A percentile compares a stretch with the other conserved stretches of the same genome.
Conservation (phyloP, 1,140 invertebrate species). For the Teleopsis dalmanni region DNA sequence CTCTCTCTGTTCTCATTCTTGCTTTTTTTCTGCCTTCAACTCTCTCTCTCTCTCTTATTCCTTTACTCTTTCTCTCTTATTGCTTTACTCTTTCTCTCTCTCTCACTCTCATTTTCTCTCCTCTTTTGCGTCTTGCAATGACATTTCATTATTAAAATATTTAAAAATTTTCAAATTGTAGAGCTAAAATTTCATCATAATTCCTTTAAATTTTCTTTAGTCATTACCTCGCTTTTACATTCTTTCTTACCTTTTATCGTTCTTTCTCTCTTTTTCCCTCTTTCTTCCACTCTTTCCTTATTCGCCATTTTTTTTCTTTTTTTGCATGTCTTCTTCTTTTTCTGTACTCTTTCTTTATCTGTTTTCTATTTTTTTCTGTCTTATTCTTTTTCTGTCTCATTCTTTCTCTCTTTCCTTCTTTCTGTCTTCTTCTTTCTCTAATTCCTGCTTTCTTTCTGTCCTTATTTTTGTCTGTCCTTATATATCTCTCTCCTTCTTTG, state of each 20-base stretch:
- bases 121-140: not conserved
- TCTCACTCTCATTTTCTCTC: too few species aligned
- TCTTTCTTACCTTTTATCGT: not conserved
- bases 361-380: not conserved
- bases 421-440: not conserved
- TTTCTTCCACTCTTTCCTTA: not conserved
- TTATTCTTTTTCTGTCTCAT: not conserved
- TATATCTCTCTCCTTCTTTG: not conserved
- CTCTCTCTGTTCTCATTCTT: too few species aligned
- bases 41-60: too few species aligned
- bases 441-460: not conserved
- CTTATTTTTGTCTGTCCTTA: not conserved
- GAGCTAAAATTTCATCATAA: not conserved
- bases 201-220: not conserved
- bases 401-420: not conserved
- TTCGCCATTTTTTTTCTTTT: not conserved
- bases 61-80: not conserved
- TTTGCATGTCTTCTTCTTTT: not conserved
- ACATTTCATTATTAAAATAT: not conserved
- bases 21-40: too few species aligned
- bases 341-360: not conserved
- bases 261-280: not conserved
- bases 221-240: too few species aligned
- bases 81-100: not conserved
- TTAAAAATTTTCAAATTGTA: not conserved